Evolutionary conservation across 2,113 vertebrate genomes (phyloP).

Genomic region (Neogobius melanostomus): DNA sequence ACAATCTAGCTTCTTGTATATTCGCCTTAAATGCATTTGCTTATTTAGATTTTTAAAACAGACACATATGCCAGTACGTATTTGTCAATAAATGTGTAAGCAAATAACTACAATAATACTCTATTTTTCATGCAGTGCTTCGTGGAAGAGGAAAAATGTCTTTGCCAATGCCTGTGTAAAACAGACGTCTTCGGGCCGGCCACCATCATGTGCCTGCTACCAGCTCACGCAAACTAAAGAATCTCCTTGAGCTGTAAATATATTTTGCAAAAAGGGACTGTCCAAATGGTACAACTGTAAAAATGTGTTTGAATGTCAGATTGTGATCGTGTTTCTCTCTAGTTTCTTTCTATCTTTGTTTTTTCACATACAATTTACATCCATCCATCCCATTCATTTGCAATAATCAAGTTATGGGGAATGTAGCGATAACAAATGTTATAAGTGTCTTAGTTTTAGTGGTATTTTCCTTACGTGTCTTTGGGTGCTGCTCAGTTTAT

Average conservation of each 20-base stretch:
- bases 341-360: neutral
- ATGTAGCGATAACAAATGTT: neutral
- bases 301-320: conserved; percentile 22
- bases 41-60: no score
- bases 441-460: neutral
- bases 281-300: conserved; percentile 15
- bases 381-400: neutral
- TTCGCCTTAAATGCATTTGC: no score
- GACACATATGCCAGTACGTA: no score
- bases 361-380: neutral
- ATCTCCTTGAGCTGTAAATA: conserved; percentile 21
- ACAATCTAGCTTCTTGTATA: no score
- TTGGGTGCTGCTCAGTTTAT: neutral
- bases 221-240: conserved; percentile 8
- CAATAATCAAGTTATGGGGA: neutral
- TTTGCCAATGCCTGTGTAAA: conserved; percentile 77
- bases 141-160: conserved; percentile 73
- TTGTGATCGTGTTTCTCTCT: neutral
- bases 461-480: no score
- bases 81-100: neutral
- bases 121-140: conserved; percentile 61
- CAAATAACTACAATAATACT: neutral
- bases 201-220: conserved; percentile 12
- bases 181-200: neutral
- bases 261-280: conserved; percentile 29